Base-by-base conservation (phyloP, 2,797 vertebrate species). In the Garrulus glandarius region DNA sequence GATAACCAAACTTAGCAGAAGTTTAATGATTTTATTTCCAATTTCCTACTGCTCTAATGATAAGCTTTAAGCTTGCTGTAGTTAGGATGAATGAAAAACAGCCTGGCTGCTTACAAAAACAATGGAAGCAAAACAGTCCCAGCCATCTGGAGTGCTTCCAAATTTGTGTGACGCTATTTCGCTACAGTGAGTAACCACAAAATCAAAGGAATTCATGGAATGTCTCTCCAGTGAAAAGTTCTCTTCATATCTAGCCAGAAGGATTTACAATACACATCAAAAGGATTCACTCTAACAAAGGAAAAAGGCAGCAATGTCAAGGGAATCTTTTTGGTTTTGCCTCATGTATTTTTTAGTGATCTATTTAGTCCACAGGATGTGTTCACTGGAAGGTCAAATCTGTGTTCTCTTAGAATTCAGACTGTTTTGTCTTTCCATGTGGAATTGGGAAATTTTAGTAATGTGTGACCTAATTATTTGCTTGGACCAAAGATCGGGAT, bases 201-300 rank as follows among this genome's bases (percentile, higher is more conserved):
- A 91, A 88, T 95, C 72, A 86, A 43, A 90, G 65, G 95, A 94
- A 96, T 94, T 86, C 29, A 7, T 80, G 92, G 93, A 95, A 96
- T 94, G 93, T 91, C 87, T 93, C 93, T 96, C 57, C 82, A 78
- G 82, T 85, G 65, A 68, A 94, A 95, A 76, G 56, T 89, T 82
- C 87, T 65, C 92, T 91, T 94, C 37, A 0, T 46, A 95, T 89
- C 78, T 76, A 80, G 88, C 75, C 93, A 91, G 92, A 86, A 95
- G 82, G 89, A 59, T 94, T 94, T 89, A 69, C 93, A 94, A 75
- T 64, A 52, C 90, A 79, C 77, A 93, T 92, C 81, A 76, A 84
- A 93, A 61, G 80, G 80, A 88, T 95, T 95, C 77, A 39, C 32
- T 24, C 32, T 76, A 55, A 90, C 79, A 95, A 95, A 95, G 41